Conservation (phyloP, 2,113 vertebrate genomes). For the Microtus pennsylvanicus region DNA sequence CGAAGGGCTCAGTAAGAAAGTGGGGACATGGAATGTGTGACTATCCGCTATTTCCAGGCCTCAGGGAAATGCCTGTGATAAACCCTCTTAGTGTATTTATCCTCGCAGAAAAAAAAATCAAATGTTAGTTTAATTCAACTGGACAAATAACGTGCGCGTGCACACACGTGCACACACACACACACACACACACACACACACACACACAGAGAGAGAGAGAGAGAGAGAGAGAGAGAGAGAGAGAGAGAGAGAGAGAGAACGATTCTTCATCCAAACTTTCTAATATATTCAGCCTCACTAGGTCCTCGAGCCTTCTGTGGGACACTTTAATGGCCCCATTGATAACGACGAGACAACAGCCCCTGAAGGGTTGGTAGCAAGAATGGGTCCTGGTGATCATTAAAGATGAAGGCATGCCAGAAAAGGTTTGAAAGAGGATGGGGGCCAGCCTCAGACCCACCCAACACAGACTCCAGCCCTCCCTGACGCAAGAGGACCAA, state of each 20-base stretch:
- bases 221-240: too few species aligned
- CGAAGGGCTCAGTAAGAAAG: neutral
- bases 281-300: neutral
- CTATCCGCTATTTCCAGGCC: rapidly evolving
- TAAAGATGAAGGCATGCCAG: neutral
- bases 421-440: neutral
- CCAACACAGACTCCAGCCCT: neutral
- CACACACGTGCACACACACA: neutral
- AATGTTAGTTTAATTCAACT: neutral
- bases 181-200: too few species aligned
- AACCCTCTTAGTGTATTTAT: neutral
- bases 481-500: neutral
- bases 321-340: neutral
- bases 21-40: rapidly evolving
- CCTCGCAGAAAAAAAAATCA: neutral
- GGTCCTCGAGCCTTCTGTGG: neutral
- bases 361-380: neutral
- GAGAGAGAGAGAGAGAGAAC: neutral
- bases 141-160: neutral
- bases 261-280: neutral
- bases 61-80: neutral
- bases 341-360: rapidly evolving
- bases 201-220: too few species aligned
- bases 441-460: rapidly evolving
- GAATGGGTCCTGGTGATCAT: rapidly evolving